Evolutionary conservation across 2,888 invertebrate genomes (phyloP), one percentile per base, ranked within the genome.

Genomic region (Nomada ruficornis): DNA sequence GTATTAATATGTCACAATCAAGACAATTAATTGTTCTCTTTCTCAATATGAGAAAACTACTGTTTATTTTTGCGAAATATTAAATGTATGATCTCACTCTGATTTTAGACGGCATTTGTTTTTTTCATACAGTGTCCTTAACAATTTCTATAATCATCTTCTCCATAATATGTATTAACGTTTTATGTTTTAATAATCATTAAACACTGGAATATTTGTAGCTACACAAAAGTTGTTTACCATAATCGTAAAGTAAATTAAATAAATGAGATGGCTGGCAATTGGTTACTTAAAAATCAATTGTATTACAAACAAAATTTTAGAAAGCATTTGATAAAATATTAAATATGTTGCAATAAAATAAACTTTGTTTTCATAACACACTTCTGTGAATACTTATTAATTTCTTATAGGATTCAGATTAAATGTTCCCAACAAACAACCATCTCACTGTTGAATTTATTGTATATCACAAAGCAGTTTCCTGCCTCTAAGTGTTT

Each of bases 21-120:
- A 44, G 78, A 82, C 67, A 88, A 75, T 80, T 71, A 64, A 72
- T 80, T 68, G 74, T 69, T 80, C 76, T 18, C 57, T 87, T 93
- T 92, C 93, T 93, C 93, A 93, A 93, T 93, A 92, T 93, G 93
- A 93, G 93, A 93, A 93, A 92, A 82, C 82, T 77, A 86, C 80
- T 76, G 77, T 84, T 82, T 83, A 74, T 50, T 75, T 83, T 86
- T 85, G 80, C 54, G 73, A 84, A 84, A 84, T 65, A 74, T 85
- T 85, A 85, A 78, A 80, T 69, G 82, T 84, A 82, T 60, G 80
- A 85, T 90, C 86, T 89, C 90, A 87, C 88, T 88, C 89, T 87
- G 72, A 62, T 69, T 84, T 86, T 74, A 84, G 84, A 86, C 86
- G 87, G 89, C 83, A 87, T 85, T 86, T 82, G 69, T 82, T 83